Percentiles rank a stretch among this genome's conserved stretches.
Evolutionary conservation across 2,888 invertebrate species (phyloP).

Genomic region (Calliopum simillimum): DNA sequence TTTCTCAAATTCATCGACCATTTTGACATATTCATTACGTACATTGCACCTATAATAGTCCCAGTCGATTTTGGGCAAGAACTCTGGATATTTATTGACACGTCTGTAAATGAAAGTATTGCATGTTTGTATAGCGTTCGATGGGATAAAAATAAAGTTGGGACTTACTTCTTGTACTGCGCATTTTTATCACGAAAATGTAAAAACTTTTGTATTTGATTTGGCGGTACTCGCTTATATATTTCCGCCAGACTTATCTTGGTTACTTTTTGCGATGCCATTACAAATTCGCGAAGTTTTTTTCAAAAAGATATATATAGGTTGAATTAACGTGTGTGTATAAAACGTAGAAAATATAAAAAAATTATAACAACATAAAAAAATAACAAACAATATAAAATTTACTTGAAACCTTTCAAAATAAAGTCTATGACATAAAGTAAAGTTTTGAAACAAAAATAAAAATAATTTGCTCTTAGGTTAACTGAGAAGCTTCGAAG

Average conservation of each 20-base stretch:
- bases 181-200: slow-evolving; percentile 48
- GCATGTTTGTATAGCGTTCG: no score
- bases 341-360: slow-evolving; percentile 1
- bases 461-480: background rate
- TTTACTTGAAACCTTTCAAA: no score
- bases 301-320: slow-evolving; percentile 17
- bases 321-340: background rate
- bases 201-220: slow-evolving; percentile 50
- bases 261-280: slow-evolving; percentile 39
- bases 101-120: slow-evolving; percentile 47
- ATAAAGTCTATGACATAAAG: no score
- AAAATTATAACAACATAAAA: slow-evolving; percentile 6
- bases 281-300: background rate
- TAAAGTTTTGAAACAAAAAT: background rate
- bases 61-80: slow-evolving; percentile 86
- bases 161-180: slow-evolving; percentile 52
- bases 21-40: slow-evolving; percentile 75
- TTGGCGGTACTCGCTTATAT: slow-evolving; percentile 52
- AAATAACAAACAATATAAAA: slow-evolving; percentile 3
- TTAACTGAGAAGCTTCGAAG: background rate
- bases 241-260: slow-evolving; percentile 47
- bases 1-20: slow-evolving; percentile 88
- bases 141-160: background rate
- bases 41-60: slow-evolving; percentile 76
- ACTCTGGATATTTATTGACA: slow-evolving; percentile 70